Base-by-base conservation (phyloP, 2,113 vertebrate species). In the Chloropsis hardwickii region DNA sequence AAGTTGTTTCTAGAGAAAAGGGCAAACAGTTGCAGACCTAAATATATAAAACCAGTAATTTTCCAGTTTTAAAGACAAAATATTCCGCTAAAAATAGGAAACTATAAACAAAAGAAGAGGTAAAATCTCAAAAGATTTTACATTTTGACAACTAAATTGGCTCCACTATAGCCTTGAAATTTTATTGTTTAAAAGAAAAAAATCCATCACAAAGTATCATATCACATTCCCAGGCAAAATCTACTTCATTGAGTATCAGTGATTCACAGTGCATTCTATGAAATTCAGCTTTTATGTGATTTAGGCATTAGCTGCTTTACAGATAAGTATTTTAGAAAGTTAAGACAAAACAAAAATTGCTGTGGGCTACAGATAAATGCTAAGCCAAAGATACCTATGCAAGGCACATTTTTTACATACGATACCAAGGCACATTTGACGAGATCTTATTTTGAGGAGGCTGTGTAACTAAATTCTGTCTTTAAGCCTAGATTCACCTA, bases 361-460 rank as follows among this genome's bases (percentile, higher is more conserved):
- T 25, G 40, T 22, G 11, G 9, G 44, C 33, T 50, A 20, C 31
- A 79, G 64, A 66, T 42, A 87, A 61, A 84, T 37, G 2, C 6
- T 58, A 64, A 78, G 11, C 7, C 33, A 4, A 57, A 77, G 17
- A 65, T 4, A 73, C 2, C 4, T 31, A 27, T 3, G 5, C 22
- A 65, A 60, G 27, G 53, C 4, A 47, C 8, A 10, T 31, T 70
- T 84, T 56, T 80, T 54, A 40, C 51, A 47, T 33, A 8, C 7
- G 56, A 2, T 17, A 22, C 4, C 31, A n/a, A 1, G 3, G 23
- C 22, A 22, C 31, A 20, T 25, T 66, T 15, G 8, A 78, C 0
- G 1, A 71, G 14, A 47, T 12, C 9, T 56, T 61, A 14, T 50
- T 85, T 62, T 44, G 48, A 76, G 71, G 12, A 47, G 16, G 8